Conservation (phyloP, 2,113 vertebrate genomes). For the Trichechus manatus region DNA sequence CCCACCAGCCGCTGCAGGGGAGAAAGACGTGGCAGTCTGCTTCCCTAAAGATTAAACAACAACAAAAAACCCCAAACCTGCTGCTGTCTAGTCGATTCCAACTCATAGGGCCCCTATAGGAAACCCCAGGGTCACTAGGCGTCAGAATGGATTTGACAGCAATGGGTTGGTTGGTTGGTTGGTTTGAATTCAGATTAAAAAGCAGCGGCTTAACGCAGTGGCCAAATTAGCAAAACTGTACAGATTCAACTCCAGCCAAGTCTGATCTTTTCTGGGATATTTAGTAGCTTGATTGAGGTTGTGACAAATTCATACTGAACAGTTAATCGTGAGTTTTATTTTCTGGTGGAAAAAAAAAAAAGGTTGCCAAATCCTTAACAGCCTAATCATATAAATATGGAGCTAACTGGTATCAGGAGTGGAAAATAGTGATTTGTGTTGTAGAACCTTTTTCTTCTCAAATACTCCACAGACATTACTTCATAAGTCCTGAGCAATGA, state of each 20-base stretch:
- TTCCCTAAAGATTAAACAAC: neutral
- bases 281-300: slow-evolving; percentile 63
- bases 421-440: neutral
- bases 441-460: neutral
- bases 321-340: slow-evolving; percentile 67
- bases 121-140: neutral
- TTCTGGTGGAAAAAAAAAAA: neutral
- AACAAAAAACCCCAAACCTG: too few relatives aligned
- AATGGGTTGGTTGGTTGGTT: neutral
- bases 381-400: slow-evolving; percentile 22
- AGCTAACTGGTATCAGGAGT: neutral
- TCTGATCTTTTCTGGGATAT: slow-evolving; percentile 43
- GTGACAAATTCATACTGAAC: slow-evolving; percentile 58
- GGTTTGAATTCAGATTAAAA: slow-evolving; percentile 29
- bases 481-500: slow-evolving; percentile 40
- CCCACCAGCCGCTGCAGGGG: neutral
- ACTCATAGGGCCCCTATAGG: too few relatives aligned
- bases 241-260: slow-evolving; percentile 74
- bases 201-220: slow-evolving; percentile 40
- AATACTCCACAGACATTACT: slow-evolving; percentile 47
- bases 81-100: too few relatives aligned
- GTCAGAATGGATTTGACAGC: neutral
- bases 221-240: slow-evolving; percentile 54
- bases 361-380: slow-evolving; percentile 9
- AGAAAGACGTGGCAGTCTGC: neutral